phyloP scores from a whole-genome alignment of 2,888 invertebrate genomes.

The Fragum whitleyi region DNA sequence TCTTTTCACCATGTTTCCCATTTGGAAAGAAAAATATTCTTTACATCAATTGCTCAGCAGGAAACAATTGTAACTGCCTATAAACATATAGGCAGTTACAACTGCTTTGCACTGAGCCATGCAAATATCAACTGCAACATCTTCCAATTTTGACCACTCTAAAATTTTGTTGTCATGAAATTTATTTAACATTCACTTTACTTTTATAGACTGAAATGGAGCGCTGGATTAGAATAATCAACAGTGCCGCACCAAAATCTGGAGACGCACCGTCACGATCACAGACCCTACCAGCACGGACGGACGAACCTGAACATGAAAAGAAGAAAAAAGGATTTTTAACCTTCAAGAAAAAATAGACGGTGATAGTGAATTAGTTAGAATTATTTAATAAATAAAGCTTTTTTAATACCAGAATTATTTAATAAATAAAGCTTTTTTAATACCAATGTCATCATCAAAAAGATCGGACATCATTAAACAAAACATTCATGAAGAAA shows the following conservation, averaged over 20 bases:
- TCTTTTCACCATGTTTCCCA: no score
- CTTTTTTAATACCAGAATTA: slow-evolving; percentile 15
- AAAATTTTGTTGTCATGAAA: neutral
- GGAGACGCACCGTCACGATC: slow-evolving; percentile 86
- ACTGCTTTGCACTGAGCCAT: no score
- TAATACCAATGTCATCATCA: slow-evolving; percentile 7
- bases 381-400: slow-evolving; percentile 13
- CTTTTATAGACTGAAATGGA: slow-evolving; percentile 93
- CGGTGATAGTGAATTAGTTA: neutral
- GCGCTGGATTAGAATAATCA: slow-evolving; percentile 94
- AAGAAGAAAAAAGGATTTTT: slow-evolving; percentile 98
- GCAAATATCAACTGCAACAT: no score
- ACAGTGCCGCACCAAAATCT: slow-evolving; percentile 89
- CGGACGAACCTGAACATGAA: slow-evolving; percentile 91
- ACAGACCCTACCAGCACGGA: slow-evolving; percentile 95
- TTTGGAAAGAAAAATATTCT: no score
- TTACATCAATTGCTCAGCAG: no score
- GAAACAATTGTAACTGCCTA: no score
- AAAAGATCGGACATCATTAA: no score
- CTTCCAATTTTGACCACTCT: no score
- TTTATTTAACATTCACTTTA: neutral
- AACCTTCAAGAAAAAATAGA: slow-evolving; percentile 97
- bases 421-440: slow-evolving; percentile 12
- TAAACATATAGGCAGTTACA: no score
- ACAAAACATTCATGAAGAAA: no score